Evolutionary conservation across 2,797 vertebrate genomes (phyloP).

Genomic region (Ataeniobius toweri): DNA sequence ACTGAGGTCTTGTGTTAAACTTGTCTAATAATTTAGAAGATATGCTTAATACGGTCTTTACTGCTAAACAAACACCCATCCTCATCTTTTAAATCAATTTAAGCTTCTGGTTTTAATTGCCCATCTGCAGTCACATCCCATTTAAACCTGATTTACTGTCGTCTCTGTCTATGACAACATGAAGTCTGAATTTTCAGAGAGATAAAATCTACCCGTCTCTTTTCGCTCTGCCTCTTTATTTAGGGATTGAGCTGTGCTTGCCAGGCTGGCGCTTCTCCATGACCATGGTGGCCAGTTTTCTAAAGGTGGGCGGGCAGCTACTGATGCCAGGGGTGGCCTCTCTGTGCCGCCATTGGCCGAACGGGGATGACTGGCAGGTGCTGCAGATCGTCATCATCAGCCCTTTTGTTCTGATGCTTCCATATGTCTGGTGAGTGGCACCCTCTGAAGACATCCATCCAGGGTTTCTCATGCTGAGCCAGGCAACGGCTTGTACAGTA

Average conservation of each 20-base stretch:
- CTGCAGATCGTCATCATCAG: constrained; percentile 95
- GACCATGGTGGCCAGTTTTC: constrained; percentile 96
- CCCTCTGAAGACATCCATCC: constrained; percentile 56
- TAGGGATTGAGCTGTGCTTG: constrained; percentile 95
- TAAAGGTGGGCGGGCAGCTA: constrained; percentile 93
- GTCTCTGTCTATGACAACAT: not conserved
- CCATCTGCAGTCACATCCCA: not conserved
- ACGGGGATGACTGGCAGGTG: constrained; percentile 91
- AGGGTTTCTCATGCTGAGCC: constrained; percentile 51
- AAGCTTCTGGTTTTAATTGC: constrained; percentile 5
- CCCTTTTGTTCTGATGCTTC: constrained; percentile 93
- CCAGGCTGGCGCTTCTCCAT: constrained; percentile 93
- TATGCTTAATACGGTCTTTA: constrained; percentile 31
- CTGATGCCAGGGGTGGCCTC: constrained; percentile 95
- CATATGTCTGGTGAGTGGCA: constrained; percentile 92
- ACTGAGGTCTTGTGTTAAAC: constrained; percentile 41
- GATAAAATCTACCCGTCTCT: constrained; percentile 6
- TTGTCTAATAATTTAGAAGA: constrained; percentile 18
- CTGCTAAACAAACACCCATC: constrained; percentile 51
- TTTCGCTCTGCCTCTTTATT: constrained; percentile 27
- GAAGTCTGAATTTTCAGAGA: constrained; percentile 11
- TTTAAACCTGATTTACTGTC: constrained; percentile 17
- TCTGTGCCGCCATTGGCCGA: constrained; percentile 92
- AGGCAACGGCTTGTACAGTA: constrained; percentile 72
- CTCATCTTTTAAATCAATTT: constrained; percentile 23